phyloP scores from a whole-genome alignment of 1,140 invertebrate species.

The Sycophaga agraensis region DNA sequence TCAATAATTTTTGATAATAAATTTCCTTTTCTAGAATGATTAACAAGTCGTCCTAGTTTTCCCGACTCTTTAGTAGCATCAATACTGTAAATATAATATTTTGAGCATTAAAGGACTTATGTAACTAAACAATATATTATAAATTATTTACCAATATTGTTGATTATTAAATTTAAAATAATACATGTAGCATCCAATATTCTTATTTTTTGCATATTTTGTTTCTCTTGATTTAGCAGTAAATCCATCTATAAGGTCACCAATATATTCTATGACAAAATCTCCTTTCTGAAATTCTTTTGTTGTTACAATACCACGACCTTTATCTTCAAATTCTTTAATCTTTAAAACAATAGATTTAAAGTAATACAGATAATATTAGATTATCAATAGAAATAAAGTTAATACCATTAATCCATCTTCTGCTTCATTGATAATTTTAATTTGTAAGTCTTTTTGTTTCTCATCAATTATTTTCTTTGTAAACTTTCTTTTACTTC shows the following conservation, averaged over 20 bases:
- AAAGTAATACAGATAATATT: constrained; percentile 16
- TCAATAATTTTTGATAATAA: constrained; percentile 83
- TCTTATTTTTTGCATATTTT: constrained; percentile 81
- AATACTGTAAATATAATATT: constrained; percentile 65
- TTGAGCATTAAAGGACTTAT: background rate
- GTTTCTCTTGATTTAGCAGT: constrained; percentile 83
- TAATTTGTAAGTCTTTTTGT: constrained; percentile 75
- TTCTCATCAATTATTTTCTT: constrained; percentile 83
- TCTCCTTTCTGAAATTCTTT: constrained; percentile 80
- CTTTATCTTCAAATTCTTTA: constrained; percentile 71
- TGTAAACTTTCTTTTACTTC: constrained; percentile 83
- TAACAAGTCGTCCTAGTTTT: constrained; percentile 88
- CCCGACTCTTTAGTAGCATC: constrained; percentile 93
- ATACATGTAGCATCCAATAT: constrained; percentile 98
- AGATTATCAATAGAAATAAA: background rate
- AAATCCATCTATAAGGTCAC: constrained; percentile 83
- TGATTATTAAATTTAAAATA: constrained; percentile 91
- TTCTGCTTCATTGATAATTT: constrained; percentile 74
- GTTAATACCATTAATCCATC: constrained; percentile 77
- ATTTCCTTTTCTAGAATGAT: constrained; percentile 93
- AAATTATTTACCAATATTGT: constrained; percentile 82
- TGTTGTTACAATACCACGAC: constrained; percentile 76
- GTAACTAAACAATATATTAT: background rate
- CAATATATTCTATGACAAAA: constrained; percentile 96
- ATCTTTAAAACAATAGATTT: constrained; percentile 53